A percentile compares a stretch with the other conserved stretches of the same genome.
These are phyloP conservation scores for Hylomyscus alleni DNA, from an alignment of 2,797 vertebrate species.

Conservation along the genomic window DNA sequence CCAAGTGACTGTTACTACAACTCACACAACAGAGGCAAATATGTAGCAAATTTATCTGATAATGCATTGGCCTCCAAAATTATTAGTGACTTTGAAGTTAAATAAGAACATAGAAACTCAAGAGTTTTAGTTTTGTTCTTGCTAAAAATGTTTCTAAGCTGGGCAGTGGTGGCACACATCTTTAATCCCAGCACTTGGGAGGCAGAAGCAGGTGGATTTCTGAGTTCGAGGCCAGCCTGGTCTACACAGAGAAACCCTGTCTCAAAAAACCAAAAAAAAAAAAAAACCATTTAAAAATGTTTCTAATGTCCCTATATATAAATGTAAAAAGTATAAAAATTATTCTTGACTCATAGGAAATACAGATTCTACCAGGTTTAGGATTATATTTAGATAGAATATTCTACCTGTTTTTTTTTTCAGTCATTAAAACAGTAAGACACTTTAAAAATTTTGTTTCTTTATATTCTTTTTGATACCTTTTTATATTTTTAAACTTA, in stretches of 20 bases:
- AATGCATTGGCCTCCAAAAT: neutral
- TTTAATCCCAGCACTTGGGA: too few species aligned
- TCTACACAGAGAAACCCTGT: too few species aligned
- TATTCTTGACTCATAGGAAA: neutral
- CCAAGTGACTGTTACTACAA: neutral
- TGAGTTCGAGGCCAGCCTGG: too few species aligned
- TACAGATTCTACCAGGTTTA: neutral
- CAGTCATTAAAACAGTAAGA: conserved; percentile 9
- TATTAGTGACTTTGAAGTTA: conserved; percentile 20
- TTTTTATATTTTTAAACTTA: neutral
- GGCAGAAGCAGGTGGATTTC: too few species aligned
- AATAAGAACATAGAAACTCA: neutral
- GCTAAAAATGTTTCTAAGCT: neutral
- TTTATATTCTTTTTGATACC: neutral
- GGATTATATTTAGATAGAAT: conserved; percentile 29
- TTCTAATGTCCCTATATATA: neutral
- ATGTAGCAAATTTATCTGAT: neutral
- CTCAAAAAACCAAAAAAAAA: too few species aligned
- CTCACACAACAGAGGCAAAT: neutral
- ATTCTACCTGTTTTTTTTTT: neutral
- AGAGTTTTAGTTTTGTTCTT: neutral
- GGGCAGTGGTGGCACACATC: too few species aligned
- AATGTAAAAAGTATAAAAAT: conserved; percentile 54
- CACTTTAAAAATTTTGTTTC: neutral
- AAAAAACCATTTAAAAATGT: too few species aligned